Evolutionary conservation across 2,113 vertebrate genomes (phyloP).

Genomic region (Emydocephalus ijimae): DNA sequence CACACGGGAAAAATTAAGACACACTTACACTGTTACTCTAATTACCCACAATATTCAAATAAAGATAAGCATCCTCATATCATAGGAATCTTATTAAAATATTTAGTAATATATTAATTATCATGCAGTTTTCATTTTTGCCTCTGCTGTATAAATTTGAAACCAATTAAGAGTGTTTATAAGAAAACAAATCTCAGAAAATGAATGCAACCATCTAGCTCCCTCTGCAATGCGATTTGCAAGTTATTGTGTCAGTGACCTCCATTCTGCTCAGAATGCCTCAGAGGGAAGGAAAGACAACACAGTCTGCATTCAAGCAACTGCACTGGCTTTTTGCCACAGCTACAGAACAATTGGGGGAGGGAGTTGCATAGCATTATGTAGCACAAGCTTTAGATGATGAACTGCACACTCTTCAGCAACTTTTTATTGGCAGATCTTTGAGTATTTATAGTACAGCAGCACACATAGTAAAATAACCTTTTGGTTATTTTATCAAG

Average conservation of each 20-base stretch:
- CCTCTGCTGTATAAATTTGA: background rate
- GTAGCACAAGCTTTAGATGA: background rate
- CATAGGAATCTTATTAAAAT: background rate
- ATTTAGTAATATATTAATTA: background rate
- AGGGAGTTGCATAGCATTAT: background rate
- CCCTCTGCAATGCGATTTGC: constrained; percentile 11
- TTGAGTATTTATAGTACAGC: background rate
- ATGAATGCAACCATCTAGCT: background rate
- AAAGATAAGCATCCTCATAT: background rate
- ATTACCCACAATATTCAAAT: background rate
- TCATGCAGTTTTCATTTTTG: background rate
- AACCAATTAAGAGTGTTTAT: background rate
- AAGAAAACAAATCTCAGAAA: background rate
- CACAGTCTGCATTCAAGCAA: background rate
- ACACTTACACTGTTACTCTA: no score
- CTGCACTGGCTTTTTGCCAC: constrained; percentile 7
- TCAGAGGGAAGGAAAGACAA: background rate
- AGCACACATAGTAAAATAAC: background rate
- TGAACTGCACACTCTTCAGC: background rate
- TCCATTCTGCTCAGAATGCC: constrained; percentile 11
- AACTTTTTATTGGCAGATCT: background rate
- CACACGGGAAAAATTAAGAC: background rate
- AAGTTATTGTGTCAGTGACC: constrained; percentile 12
- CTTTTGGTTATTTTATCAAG: background rate
- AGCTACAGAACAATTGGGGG: background rate